A percentile compares a stretch with the other conserved stretches of the same genome.
These are phyloP conservation scores for Ochropleura leucogaster DNA, from an alignment of 2,888 invertebrate species.

Conservation along the genomic window DNA sequence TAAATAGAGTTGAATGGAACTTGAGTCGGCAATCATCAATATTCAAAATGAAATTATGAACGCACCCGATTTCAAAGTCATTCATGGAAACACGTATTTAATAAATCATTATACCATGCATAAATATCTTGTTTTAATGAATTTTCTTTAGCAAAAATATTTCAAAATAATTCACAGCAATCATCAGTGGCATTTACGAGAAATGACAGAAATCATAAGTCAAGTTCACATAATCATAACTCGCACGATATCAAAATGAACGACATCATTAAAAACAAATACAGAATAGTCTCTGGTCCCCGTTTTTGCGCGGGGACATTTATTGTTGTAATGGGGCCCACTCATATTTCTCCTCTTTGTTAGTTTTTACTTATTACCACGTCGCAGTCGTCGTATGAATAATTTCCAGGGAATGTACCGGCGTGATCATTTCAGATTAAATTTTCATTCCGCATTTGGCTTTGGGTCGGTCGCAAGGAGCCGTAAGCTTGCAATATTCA, in stretches of 20 bases:
- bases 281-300: conserved; percentile 54
- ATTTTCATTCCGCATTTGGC: conserved; percentile 81
- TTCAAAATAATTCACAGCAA: background rate
- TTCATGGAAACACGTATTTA: background rate
- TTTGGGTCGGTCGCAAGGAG: conserved; percentile 70
- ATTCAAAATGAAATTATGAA: background rate
- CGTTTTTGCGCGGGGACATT: conserved; percentile 77
- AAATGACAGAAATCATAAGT: background rate
- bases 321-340: conserved; percentile 82
- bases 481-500: conserved; percentile 77
- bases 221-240: background rate
- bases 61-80: background rate
- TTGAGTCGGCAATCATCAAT: conserved; percentile 4
- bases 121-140: background rate
- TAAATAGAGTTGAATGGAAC: background rate
- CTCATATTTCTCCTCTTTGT: conserved; percentile 82
- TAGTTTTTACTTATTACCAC: conserved; percentile 79
- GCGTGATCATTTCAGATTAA: conserved; percentile 81
- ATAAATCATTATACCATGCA: background rate
- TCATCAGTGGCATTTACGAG: background rate
- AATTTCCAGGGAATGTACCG: conserved; percentile 74
- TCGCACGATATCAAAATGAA: background rate
- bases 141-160: background rate
- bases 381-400: conserved; percentile 81
- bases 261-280: conserved; percentile 31